Evolutionary conservation across 2,888 invertebrate genomes (phyloP).

Genomic region (Agonopterix alstromeriana): DNA sequence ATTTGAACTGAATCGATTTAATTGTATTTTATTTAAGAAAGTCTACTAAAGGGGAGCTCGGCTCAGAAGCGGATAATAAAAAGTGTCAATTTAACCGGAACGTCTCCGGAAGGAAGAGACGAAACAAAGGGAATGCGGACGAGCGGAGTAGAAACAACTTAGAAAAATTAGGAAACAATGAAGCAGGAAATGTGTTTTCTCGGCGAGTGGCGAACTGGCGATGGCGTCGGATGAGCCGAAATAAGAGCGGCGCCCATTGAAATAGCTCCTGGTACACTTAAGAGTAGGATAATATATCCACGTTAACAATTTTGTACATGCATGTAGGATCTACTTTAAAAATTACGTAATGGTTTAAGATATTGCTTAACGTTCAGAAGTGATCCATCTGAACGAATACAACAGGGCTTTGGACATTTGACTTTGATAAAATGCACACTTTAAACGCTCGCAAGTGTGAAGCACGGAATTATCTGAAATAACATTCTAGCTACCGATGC

Average conservation of each 20-base stretch:
- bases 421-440: too few species aligned
- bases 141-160: conserved; percentile 47
- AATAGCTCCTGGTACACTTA: too few species aligned
- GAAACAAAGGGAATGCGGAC: conserved; percentile 51
- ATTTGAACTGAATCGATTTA: conserved; percentile 13
- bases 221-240: conserved; percentile 8
- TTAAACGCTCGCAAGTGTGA: too few species aligned
- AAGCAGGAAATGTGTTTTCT: conserved; percentile 60
- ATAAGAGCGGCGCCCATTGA: not conserved
- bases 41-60: conserved; percentile 20
- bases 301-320: too few species aligned
- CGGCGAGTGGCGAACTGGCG: conserved; percentile 32
- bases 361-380: too few species aligned
- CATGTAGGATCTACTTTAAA: not conserved
- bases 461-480: too few species aligned
- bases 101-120: conserved; percentile 48
- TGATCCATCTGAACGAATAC: too few species aligned
- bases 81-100: conserved; percentile 62
- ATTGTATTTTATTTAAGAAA: conserved; percentile 9
- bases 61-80: conserved; percentile 46
- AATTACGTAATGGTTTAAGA: too few species aligned
- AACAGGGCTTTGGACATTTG: too few species aligned
- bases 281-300: too few species aligned
- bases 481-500: not conserved
- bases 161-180: conserved; percentile 65